phyloP scores from a whole-genome alignment of 2,797 vertebrate genomes.

The Botia kubotai region DNA sequence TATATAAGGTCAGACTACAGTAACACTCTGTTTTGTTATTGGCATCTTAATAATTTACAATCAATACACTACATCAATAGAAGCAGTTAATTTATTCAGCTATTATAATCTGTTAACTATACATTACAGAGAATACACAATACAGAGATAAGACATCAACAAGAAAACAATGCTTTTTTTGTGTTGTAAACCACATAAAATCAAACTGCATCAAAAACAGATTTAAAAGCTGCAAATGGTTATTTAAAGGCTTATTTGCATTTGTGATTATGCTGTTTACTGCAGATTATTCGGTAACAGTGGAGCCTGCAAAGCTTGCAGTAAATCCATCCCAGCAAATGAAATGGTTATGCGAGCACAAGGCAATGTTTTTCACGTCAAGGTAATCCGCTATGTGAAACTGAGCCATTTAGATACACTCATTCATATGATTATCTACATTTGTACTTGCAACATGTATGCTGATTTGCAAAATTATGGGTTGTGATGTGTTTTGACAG shows the following conservation, averaged over 20 bases:
- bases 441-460: not conserved
- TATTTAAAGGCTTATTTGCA: not conserved
- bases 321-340: slow-evolving; percentile 86
- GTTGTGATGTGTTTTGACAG: not conserved
- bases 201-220: not conserved
- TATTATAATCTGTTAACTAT: not conserved
- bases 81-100: not conserved
- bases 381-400: slow-evolving; percentile 71
- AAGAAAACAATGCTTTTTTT: not conserved
- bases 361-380: slow-evolving; percentile 88
- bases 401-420: not conserved
- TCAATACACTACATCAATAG: not conserved
- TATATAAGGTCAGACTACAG: slow-evolving; percentile 82
- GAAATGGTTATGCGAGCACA: slow-evolving; percentile 88
- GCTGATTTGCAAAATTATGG: not conserved
- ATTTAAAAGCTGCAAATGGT: not conserved
- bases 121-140: not conserved
- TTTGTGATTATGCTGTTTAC: slow-evolving; percentile 26
- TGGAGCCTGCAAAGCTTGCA: slow-evolving; percentile 85
- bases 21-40: slow-evolving; percentile 3
- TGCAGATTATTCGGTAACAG: slow-evolving; percentile 87
- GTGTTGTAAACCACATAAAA: not conserved
- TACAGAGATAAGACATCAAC: not conserved
- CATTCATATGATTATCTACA: not conserved
- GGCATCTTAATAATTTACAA: not conserved